A percentile compares a stretch with the other conserved stretches of the same genome.
Conservation (phyloP, 92 coral and sea anemone species). For the Epizoanthus ramosus region DNA sequence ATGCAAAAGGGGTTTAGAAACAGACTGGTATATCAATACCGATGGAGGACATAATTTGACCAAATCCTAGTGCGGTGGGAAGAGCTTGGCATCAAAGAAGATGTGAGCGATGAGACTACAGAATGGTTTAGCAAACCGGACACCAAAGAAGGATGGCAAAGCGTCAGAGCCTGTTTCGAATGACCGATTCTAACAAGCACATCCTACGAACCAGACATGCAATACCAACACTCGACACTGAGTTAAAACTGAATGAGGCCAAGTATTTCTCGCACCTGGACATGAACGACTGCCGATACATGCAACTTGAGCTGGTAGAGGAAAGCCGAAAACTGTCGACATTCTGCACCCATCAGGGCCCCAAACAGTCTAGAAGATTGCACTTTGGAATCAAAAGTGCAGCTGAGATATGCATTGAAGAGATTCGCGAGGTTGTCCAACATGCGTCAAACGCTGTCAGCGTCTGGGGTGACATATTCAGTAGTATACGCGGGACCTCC, state of each 20-base stretch:
- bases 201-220: conserved; percentile 49
- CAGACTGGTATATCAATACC: conserved; percentile 8
- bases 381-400: conserved; percentile 54
- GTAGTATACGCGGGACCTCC: conserved; percentile 47
- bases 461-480: conserved; percentile 48
- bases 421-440: conserved; percentile 42
- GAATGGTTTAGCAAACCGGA: conserved; percentile 36
- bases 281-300: conserved; percentile 48
- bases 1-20: conserved; percentile 12
- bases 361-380: conserved; percentile 24
- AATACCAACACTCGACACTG: conserved; percentile 46
- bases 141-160: conserved; percentile 42
- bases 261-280: conserved; percentile 53
- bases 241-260: conserved; percentile 50
- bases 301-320: conserved; percentile 45
- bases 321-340: conserved; percentile 49
- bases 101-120: conserved; percentile 6
- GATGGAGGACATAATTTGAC: conserved; percentile 13
- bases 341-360: conserved; percentile 39
- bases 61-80: conserved; percentile 8
- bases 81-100: conserved; percentile 5
- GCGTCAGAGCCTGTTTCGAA: conserved; percentile 34
- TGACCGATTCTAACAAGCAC: conserved; percentile 18
- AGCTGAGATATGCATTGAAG: conserved; percentile 46
- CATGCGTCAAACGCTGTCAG: conserved; percentile 44